Conservation (phyloP, 2,113 vertebrate genomes). For the Microcebus lehilahytsara region DNA sequence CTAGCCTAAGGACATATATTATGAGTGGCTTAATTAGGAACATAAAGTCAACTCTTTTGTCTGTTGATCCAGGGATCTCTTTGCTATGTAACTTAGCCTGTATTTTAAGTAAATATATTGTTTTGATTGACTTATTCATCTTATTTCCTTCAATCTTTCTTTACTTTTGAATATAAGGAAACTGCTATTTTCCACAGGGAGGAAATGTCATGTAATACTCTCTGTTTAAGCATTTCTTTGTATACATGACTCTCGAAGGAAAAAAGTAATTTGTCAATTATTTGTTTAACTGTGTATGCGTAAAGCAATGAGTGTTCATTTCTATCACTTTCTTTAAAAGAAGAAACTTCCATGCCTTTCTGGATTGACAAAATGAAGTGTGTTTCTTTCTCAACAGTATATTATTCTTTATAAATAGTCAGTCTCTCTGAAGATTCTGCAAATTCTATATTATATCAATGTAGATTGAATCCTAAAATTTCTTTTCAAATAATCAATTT, state of each 20-base stretch:
- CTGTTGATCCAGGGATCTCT: background rate
- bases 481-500: background rate
- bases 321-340: background rate
- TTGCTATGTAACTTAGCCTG: background rate
- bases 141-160: background rate
- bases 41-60: background rate
- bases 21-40: constrained; percentile 3
- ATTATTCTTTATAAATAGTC: background rate
- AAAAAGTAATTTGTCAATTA: background rate
- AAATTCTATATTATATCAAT: background rate
- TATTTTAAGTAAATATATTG: background rate
- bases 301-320: background rate
- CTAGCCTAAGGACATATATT: background rate
- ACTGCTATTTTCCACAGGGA: background rate
- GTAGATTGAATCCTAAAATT: background rate
- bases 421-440: background rate
- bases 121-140: background rate
- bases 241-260: background rate
- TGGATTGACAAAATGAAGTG: background rate
- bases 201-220: background rate
- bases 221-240: background rate
- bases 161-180: background rate
- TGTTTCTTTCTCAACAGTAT: background rate
- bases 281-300: background rate
- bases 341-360: background rate